These are phyloP conservation scores for Lordiphosa andalusiaca DNA, from an alignment of 2,888 invertebrate genomes.

Conservation along the genomic window DNA sequence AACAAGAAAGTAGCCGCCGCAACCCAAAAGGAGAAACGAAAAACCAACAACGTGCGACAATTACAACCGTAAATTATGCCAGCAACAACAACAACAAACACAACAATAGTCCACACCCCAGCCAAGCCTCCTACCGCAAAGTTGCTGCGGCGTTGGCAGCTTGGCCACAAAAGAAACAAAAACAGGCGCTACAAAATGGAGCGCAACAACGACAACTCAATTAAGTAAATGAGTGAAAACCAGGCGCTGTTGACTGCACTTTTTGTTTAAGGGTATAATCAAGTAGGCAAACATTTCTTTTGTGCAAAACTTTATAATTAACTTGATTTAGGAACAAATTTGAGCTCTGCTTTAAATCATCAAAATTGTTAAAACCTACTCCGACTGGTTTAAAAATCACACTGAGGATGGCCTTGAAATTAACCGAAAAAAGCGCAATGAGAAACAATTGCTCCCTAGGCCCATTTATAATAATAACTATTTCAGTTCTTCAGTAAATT, in stretches of 20 bases:
- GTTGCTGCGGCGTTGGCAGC: slow-evolving; percentile 28
- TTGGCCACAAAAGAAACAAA: slow-evolving; percentile 43
- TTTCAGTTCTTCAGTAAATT: too few relatives aligned
- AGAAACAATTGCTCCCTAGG: too few relatives aligned
- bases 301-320: too few relatives aligned
- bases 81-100: slow-evolving; percentile 43
- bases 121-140: slow-evolving; percentile 15
- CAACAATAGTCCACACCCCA: slow-evolving; percentile 33
- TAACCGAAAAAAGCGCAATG: too few relatives aligned
- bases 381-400: too few relatives aligned
- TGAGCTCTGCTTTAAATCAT: too few relatives aligned
- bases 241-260: slow-evolving; percentile 30
- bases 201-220: slow-evolving; percentile 57
- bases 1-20: slow-evolving; percentile 19
- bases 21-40: slow-evolving; percentile 38
- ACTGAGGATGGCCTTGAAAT: too few relatives aligned
- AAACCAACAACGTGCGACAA: slow-evolving; percentile 60
- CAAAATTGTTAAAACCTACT: too few relatives aligned
- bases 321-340: too few relatives aligned
- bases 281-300: slow-evolving; percentile 8
- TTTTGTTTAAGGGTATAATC: slow-evolving; percentile 19
- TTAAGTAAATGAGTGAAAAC: slow-evolving; percentile 62
- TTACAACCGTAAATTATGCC: slow-evolving; percentile 69
- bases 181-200: slow-evolving; percentile 48
- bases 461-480: too few relatives aligned